Evolutionary conservation across 2,113 vertebrate species (phyloP).

Genomic region (Regulus satrapa): DNA sequence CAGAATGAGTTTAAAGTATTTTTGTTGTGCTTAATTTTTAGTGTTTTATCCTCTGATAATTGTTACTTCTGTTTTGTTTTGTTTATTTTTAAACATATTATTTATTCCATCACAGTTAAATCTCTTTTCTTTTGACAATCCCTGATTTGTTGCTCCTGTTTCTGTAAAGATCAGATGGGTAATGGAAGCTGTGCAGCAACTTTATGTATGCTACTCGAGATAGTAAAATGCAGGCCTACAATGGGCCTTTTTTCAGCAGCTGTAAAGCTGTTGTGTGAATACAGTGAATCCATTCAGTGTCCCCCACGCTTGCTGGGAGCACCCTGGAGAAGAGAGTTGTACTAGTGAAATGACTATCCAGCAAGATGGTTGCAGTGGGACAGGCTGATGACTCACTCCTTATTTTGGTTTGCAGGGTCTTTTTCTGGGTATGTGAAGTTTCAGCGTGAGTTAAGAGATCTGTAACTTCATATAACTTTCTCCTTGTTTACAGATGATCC

Average conservation of each 20-base stretch:
- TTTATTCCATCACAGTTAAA: neutral
- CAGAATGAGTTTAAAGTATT: neutral
- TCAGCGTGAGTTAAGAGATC: neutral
- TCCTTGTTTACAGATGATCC: neutral
- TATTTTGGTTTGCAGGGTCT: neutral
- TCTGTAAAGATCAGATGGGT: conserved; percentile 41
- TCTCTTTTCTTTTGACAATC: neutral
- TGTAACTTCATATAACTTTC: neutral
- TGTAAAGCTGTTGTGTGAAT: conserved; percentile 13
- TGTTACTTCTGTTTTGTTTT: neutral
- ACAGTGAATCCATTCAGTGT: conserved; percentile 7
- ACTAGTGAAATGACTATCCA: neutral
- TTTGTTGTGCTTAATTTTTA: neutral
- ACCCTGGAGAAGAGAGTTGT: neutral
- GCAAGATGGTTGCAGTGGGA: neutral
- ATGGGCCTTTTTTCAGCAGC: conserved; percentile 10
- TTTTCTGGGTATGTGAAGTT: neutral
- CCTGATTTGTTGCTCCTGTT: neutral
- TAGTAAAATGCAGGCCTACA: conserved; percentile 11
- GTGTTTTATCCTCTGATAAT: neutral
- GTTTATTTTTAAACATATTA: neutral
- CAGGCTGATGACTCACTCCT: neutral
- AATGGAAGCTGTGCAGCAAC: conserved; percentile 50
- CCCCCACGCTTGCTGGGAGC: conserved; percentile 32
- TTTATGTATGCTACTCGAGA: conserved; percentile 39